Base-by-base conservation (phyloP, 2,888 invertebrate species). In the Oscheius sp. region DNA sequence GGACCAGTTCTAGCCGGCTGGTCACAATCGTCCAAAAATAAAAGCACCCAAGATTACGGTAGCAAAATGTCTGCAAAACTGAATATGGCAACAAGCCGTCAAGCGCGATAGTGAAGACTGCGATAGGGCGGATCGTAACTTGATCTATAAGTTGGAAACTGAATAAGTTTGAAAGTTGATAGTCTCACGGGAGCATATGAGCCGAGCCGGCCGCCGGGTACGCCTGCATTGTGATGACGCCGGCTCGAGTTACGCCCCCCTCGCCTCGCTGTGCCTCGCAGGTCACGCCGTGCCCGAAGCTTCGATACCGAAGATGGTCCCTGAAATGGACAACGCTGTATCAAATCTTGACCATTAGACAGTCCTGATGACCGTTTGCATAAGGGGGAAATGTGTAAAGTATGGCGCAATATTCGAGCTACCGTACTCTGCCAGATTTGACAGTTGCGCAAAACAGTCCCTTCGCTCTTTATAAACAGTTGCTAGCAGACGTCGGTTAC, bases 121-220 rank as follows among this genome's bases (percentile, higher is more conserved):
- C 66, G 66, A 71, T 71, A 61, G 71, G 71, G 71, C 71, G 71
- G 71, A 71, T 71, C 71, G 72, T 72, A 72, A 72, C 72, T 72
- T 72, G 72, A 72, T 72, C 72, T 72, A 72, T 72, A 64, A 72
- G 63, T 72, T 72, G 64, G 72, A 72, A 72, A 72, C 72, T 63
- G 64, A 64, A 72, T 72, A 72, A 71, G 71, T 71, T 71, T 71
- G 71, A 71, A 71, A 71, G 71, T 71, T 71, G 71, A 71, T 71
- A 71, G 59, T 71, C 72, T 72, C 64, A 72, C 72, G 72, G 72
- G 63, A 59, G 72, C 64, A 64, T 63, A 72, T 72, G 72, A 59
- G 56, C 64, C 56, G 64, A 66, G 66, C 66, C 72, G 72, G 72
- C 64, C 58, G 70, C 70, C 46, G 70, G 58, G 59, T 70, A 70